Evolutionary conservation across 2,888 invertebrate species (phyloP).

Genomic region (Magallana nippona): DNA sequence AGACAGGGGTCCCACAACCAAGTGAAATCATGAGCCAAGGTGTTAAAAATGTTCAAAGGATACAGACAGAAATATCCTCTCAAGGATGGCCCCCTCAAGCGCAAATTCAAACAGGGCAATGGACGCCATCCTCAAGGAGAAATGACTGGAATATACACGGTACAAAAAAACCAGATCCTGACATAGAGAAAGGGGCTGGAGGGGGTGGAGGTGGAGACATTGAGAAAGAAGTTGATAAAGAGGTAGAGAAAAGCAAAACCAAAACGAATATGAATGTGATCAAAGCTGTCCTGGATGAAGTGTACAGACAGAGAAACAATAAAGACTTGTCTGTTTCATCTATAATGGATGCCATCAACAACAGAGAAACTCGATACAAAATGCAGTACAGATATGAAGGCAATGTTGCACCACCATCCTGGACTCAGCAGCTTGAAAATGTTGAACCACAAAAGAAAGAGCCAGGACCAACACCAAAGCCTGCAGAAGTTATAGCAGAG

Average conservation of each 20-base stretch:
- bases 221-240: slow-evolving; percentile 37
- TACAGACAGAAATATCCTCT: neutral
- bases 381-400: slow-evolving; percentile 42
- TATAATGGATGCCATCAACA: slow-evolving; percentile 34
- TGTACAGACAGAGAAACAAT: slow-evolving; percentile 24
- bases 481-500: slow-evolving; percentile 15
- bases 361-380: slow-evolving; percentile 20
- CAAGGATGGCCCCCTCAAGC: neutral
- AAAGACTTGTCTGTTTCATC: slow-evolving; percentile 13
- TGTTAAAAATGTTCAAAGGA: neutral
- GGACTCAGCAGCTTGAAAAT: slow-evolving; percentile 8
- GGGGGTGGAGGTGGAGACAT: slow-evolving; percentile 28
- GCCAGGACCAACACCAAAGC: neutral
- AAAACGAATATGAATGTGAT: slow-evolving; percentile 11
- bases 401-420: slow-evolving; percentile 16
- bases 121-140: slow-evolving; percentile 7
- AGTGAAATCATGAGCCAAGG: slow-evolving; percentile 23
- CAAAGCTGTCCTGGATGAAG: slow-evolving; percentile 6
- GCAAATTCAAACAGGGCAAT: neutral
- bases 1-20: neutral
- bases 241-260: slow-evolving; percentile 20
- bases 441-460: neutral
- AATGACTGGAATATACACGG: neutral
- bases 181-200: neutral
- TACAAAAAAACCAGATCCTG: slow-evolving; percentile 21